Conservation (phyloP, 2,888 invertebrate genomes). For the Pterostichus madidus region DNA sequence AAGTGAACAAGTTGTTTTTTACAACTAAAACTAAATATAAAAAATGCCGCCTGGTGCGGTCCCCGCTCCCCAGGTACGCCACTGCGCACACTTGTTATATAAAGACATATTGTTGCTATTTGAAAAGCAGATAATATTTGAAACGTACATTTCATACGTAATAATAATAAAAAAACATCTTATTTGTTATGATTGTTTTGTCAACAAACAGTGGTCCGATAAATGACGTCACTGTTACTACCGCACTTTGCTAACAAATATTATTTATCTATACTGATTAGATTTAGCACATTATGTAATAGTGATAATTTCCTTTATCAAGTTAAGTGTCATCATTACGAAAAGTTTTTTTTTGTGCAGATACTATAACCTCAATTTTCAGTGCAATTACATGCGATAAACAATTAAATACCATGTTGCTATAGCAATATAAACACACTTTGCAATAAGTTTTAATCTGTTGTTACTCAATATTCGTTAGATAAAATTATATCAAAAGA, state of each 20-base stretch:
- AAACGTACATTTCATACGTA: too few species aligned
- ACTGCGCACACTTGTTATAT: too few species aligned
- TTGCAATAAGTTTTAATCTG: neutral
- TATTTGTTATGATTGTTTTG: too few species aligned
- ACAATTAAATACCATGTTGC: neutral
- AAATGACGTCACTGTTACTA: neutral
- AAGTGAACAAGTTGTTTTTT: too few species aligned
- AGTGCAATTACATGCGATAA: neutral
- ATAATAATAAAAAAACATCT: too few species aligned
- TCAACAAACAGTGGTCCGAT: neutral
- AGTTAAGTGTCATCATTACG: neutral
- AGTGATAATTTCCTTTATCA: neutral
- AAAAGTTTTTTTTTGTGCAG: neutral
- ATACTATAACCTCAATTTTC: neutral
- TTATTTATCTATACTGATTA: neutral
- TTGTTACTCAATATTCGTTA: neutral
- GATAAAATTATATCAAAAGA: neutral
- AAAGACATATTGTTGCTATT: too few species aligned
- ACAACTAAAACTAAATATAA: too few species aligned
- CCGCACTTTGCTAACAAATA: neutral
- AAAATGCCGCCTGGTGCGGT: too few species aligned
- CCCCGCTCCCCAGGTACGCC: too few species aligned
- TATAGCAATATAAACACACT: neutral
- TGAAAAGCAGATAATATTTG: too few species aligned
- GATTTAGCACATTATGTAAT: neutral